These are phyloP conservation scores for Chaetodon auriga DNA, from an alignment of 2,113 vertebrate genomes.

Conservation along the genomic window DNA sequence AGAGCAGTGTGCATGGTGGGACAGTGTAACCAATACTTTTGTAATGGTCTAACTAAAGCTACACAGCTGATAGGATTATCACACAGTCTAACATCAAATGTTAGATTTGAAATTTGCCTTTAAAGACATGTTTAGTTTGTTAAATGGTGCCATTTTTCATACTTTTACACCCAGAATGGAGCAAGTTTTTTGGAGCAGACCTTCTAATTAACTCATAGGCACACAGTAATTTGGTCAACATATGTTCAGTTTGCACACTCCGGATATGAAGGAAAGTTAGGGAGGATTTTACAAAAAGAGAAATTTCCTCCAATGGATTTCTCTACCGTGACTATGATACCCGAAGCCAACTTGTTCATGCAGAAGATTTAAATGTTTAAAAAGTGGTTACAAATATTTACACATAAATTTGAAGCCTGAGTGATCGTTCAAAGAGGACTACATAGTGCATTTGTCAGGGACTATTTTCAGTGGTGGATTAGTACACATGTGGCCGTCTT, in stretches of 20 bases:
- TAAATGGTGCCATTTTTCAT: constrained; percentile 5
- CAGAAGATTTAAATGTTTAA: neutral
- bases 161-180: neutral
- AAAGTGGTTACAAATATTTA: neutral
- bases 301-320: neutral
- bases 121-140: constrained; percentile 5
- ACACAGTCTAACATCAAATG: neutral
- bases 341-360: neutral
- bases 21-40: neutral
- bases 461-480: neutral
- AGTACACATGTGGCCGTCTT: neutral
- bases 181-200: neutral
- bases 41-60: neutral
- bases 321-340: neutral
- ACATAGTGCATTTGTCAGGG: neutral
- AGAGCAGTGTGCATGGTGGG: neutral
- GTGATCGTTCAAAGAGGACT: neutral
- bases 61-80: neutral
- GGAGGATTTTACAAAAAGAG: too few species aligned
- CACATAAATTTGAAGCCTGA: neutral
- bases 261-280: neutral
- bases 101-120: neutral
- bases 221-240: neutral
- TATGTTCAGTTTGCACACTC: neutral
- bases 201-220: neutral